phyloP scores from a whole-genome alignment of 2,888 invertebrate genomes.

The Napeogenes inachia region DNA sequence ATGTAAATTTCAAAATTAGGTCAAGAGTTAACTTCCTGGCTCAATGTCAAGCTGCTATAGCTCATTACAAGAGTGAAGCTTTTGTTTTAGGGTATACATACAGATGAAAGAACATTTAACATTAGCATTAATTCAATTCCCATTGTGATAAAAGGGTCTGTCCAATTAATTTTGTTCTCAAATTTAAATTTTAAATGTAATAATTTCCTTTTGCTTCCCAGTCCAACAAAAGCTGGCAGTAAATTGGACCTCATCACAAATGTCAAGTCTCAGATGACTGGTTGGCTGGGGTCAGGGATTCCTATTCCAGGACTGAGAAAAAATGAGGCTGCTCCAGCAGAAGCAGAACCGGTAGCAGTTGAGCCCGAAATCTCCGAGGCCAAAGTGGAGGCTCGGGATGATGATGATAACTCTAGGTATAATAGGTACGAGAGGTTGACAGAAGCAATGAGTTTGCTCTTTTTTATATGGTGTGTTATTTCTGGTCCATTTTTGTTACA shows the following conservation, averaged over 20 bases:
- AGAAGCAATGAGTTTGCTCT: conserved; percentile 70
- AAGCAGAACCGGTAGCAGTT: conserved; percentile 59
- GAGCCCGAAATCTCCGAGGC: conserved; percentile 61
- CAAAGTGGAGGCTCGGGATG: conserved; percentile 79
- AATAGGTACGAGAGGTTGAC: conserved; percentile 82
- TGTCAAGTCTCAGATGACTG: conserved; percentile 91
- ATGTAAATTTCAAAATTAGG: conserved; percentile 29
- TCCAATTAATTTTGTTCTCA: conserved; percentile 1
- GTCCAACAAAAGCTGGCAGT: conserved; percentile 84
- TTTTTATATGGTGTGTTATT: conserved; percentile 39
- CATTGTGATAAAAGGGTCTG: conserved; percentile 2
- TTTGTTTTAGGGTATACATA: not conserved
- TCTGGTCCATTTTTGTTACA: conserved; percentile 26
- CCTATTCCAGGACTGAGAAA: conserved; percentile 86
- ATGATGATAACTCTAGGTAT: conserved; percentile 93
- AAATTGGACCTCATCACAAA: conserved; percentile 90
- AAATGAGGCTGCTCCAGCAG: conserved; percentile 76
- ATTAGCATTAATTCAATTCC: not conserved
- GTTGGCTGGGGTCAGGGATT: conserved; percentile 88
- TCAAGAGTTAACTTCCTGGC: conserved; percentile 25
- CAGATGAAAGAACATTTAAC: not conserved
- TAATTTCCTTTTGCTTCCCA: conserved; percentile 46
- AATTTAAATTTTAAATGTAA: conserved; percentile 8
- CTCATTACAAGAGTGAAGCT: not conserved
- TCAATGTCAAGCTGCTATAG: conserved; percentile 15